phyloP scores from a whole-genome alignment of 2,888 invertebrate genomes.

The Drosophila yooni region DNA sequence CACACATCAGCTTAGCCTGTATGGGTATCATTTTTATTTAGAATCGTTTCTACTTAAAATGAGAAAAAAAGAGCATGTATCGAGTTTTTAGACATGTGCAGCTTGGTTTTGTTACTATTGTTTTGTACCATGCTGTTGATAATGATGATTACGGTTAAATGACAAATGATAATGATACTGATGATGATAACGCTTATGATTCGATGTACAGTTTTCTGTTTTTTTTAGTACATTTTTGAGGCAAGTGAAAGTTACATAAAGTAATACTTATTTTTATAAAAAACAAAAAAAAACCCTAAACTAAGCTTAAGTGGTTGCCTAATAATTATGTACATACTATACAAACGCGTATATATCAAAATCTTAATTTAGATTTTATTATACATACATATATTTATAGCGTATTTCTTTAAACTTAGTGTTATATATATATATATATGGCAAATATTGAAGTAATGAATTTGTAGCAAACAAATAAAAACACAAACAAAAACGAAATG shows the following conservation, averaged over 20 bases:
- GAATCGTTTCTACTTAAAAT: conserved; percentile 37
- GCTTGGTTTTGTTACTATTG: conserved; percentile 50
- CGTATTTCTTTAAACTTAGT: conserved; percentile 69
- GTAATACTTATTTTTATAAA: conserved; percentile 67
- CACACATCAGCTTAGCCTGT: conserved; percentile 28
- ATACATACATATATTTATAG: conserved; percentile 50
- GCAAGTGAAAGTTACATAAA: conserved; percentile 53
- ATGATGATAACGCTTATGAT: conserved; percentile 21
- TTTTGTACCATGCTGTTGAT: conserved; percentile 59
- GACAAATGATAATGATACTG: conserved; percentile 38
- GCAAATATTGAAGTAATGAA: conserved; percentile 70
- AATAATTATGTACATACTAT: conserved; percentile 72
- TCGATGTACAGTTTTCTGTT: conserved; percentile 66
- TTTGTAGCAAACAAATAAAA: conserved; percentile 56
- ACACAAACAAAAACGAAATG: conserved; percentile 30
- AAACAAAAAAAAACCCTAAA: conserved; percentile 37
- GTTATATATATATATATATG: conserved; percentile 23
- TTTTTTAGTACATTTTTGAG: conserved; percentile 63
- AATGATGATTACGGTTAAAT: conserved; percentile 42
- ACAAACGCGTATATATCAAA: conserved; percentile 35
- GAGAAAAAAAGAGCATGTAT: conserved; percentile 39
- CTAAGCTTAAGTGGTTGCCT: conserved; percentile 77
- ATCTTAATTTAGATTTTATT: conserved; percentile 37
- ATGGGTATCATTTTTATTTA: conserved; percentile 32
- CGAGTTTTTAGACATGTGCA: conserved; percentile 40